Conservation (phyloP, 1,140 invertebrate species). For the Conus betulinus region DNA sequence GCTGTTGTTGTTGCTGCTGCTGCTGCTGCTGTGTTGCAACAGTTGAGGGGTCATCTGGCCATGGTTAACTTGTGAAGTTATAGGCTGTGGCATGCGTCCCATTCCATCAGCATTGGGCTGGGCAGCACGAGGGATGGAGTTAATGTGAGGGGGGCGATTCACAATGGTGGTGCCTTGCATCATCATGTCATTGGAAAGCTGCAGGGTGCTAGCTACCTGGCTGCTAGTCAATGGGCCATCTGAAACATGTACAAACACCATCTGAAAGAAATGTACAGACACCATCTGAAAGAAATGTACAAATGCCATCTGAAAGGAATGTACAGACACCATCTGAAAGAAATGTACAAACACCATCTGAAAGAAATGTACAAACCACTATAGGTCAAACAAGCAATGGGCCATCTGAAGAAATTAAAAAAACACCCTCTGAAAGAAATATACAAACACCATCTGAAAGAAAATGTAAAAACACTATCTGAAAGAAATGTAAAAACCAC, state of each 20-base stretch:
- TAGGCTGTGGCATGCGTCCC: background rate
- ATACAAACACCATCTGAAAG: too few relatives aligned
- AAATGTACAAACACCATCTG: background rate
- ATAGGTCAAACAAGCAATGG: too few relatives aligned
- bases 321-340: too few relatives aligned
- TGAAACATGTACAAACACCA: background rate
- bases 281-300: too few relatives aligned
- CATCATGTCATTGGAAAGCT: slow-evolving; percentile 25
- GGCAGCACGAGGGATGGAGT: background rate
- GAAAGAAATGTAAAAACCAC: too few relatives aligned
- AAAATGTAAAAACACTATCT: too few relatives aligned
- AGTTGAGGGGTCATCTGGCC: slow-evolving; percentile 21
- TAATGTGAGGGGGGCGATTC: background rate
- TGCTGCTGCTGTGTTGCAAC: background rate
- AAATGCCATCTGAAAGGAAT: too few relatives aligned
- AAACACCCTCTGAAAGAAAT: too few relatives aligned
- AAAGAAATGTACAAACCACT: too few relatives aligned
- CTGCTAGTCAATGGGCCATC: slow-evolving; percentile 30
- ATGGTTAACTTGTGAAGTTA: background rate
- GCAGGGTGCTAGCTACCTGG: slow-evolving; percentile 21
- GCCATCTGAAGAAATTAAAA: too few relatives aligned
- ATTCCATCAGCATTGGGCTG: background rate
- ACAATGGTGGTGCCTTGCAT: background rate
- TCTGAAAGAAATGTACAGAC: background rate
- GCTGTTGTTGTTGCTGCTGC: background rate